These are phyloP conservation scores for Theonella swinhoei DNA, from an alignment of 37 sponge, comb jelly and placozoan genomes.

Conservation along the genomic window DNA sequence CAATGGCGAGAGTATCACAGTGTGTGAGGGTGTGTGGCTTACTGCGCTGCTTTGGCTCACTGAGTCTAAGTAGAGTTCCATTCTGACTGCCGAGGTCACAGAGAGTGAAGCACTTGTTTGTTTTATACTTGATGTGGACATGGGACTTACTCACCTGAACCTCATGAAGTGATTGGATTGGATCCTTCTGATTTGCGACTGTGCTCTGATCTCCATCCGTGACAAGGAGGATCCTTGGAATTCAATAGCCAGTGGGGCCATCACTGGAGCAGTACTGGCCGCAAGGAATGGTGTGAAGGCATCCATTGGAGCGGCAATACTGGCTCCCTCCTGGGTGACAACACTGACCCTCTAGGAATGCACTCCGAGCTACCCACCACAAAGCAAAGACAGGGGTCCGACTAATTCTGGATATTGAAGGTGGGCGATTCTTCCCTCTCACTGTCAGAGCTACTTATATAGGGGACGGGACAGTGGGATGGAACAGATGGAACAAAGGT, in stretches of 20 bases:
- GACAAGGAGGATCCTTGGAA: constrained; percentile 98
- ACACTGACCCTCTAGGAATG: constrained; percentile 59
- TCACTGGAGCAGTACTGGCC: constrained; percentile 86
- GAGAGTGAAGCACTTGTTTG: constrained; percentile 40
- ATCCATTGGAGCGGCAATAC: constrained; percentile 40
- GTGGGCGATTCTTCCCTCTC: constrained; percentile 45
- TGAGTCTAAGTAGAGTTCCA: constrained; percentile 80
- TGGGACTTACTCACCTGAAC: constrained; percentile 75
- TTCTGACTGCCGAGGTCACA: constrained; percentile 77
- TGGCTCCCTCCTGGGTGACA: constrained; percentile 73
- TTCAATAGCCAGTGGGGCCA: constrained; percentile 88
- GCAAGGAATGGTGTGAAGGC: constrained; percentile 60
- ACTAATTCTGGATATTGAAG: constrained; percentile 48
- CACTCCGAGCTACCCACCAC: constrained; percentile 58
- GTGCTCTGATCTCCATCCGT: constrained; percentile 79
- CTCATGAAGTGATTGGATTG: constrained; percentile 45
- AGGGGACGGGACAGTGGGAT: too few species aligned
- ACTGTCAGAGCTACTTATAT: constrained; percentile 10
- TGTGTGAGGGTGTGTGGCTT: constrained; percentile 62
- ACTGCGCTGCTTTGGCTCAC: constrained; percentile 72
- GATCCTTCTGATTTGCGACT: constrained; percentile 72
- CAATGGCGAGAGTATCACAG: constrained; percentile 64
- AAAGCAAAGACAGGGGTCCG: constrained; percentile 81
- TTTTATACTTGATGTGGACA: constrained; percentile 43
- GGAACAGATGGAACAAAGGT: too few species aligned